Conservation (phyloP, 2,797 vertebrate genomes). For the Alfaro cultratus region DNA sequence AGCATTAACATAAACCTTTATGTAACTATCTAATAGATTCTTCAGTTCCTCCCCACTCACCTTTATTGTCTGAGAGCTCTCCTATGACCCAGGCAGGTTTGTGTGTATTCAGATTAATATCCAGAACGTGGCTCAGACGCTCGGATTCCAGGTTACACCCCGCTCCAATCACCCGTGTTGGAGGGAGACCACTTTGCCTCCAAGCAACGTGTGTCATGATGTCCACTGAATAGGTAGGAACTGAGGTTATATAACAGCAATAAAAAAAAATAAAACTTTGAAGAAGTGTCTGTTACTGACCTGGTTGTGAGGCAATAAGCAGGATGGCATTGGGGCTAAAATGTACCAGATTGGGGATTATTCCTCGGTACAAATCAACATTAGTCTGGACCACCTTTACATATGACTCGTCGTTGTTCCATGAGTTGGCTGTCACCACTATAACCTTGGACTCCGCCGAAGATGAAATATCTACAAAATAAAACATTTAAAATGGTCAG, state of each 20-base stretch:
- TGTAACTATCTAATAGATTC: not conserved
- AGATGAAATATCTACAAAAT: slow-evolving; percentile 84
- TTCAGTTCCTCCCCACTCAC: slow-evolving; percentile 69
- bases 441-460: slow-evolving; percentile 89
- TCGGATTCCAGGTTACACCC: slow-evolving; percentile 95
- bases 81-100: slow-evolving; percentile 91
- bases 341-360: slow-evolving; percentile 85
- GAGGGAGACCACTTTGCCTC: slow-evolving; percentile 91
- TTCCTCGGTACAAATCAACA: slow-evolving; percentile 88
- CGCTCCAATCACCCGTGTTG: slow-evolving; percentile 87
- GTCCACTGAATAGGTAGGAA: slow-evolving; percentile 83
- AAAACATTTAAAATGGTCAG: not conserved
- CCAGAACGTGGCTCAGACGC: slow-evolving; percentile 86
- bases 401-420: slow-evolving; percentile 91
- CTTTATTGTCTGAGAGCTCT: slow-evolving; percentile 92
- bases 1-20: not conserved
- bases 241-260: not conserved
- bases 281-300: slow-evolving; percentile 65
- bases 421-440: slow-evolving; percentile 89
- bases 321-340: slow-evolving; percentile 86
- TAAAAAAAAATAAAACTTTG: not conserved
- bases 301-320: slow-evolving; percentile 93
- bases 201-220: slow-evolving; percentile 94
- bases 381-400: slow-evolving; percentile 91
- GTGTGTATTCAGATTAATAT: slow-evolving; percentile 81